Percentiles rank a stretch among this genome's conserved stretches.
These are phyloP conservation scores for Aythya baeri DNA, from an alignment of 2,113 vertebrate species.

Conservation along the genomic window DNA sequence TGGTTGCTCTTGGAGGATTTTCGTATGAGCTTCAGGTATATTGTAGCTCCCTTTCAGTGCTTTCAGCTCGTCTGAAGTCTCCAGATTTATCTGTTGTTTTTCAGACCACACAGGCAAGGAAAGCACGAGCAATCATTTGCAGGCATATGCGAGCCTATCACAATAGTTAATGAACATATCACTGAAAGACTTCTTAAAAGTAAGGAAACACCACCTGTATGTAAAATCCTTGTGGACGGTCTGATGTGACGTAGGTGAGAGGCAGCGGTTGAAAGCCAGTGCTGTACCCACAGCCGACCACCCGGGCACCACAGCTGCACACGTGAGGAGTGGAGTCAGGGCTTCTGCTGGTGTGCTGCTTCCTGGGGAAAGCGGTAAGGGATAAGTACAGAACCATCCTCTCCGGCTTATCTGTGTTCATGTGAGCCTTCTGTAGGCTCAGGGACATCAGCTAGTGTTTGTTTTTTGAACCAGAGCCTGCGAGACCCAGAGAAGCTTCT, in stretches of 20 bases:
- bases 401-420: not conserved
- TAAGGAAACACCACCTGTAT: fast-evolving
- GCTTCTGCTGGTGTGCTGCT: not conserved
- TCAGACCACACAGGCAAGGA: not conserved
- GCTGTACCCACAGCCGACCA: not conserved
- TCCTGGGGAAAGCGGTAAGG: not conserved
- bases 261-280: not conserved
- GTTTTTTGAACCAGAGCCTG: not conserved
- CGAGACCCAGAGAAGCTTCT: not conserved
- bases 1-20: not conserved
- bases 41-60: not conserved
- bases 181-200: not conserved
- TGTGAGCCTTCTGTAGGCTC: not conserved
- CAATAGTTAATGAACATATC: not conserved
- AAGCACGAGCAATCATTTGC: not conserved
- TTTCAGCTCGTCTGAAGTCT: not conserved
- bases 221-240: not conserved
- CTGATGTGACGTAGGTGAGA: fast-evolving
- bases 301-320: fast-evolving
- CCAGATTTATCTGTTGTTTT: not conserved
- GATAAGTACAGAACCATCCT: not conserved
- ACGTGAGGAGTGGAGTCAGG: no score
- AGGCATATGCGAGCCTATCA: not conserved
- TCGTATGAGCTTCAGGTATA: not conserved
- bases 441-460: not conserved